phyloP scores from a whole-genome alignment of 2,888 invertebrate species.

The Teinopalpus imperialis region DNA sequence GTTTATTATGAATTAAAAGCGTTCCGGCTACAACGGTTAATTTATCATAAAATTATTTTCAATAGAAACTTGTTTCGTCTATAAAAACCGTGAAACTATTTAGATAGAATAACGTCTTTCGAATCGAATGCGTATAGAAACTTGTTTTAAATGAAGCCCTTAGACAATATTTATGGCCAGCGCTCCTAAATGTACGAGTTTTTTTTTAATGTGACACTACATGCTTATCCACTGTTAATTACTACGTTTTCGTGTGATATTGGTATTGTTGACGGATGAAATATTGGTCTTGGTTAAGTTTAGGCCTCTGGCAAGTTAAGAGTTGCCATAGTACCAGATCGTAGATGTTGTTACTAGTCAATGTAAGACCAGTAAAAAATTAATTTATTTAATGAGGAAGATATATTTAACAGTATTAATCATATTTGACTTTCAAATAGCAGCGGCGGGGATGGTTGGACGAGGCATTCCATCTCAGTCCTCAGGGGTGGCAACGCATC shows the following conservation, averaged over 20 bases:
- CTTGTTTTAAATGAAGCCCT: conserved; percentile 63
- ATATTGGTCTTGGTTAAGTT: too few relatives aligned
- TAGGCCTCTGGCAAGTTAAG: too few relatives aligned
- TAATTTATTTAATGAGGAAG: too few relatives aligned
- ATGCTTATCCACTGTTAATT: neutral
- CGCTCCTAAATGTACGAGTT: neutral
- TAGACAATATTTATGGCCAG: conserved; percentile 32
- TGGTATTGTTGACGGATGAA: too few relatives aligned
- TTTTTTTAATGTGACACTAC: neutral
- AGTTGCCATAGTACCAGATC: too few relatives aligned
- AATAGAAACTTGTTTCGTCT: conserved; percentile 34
- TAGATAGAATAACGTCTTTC: conserved; percentile 46
- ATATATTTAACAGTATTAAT: too few relatives aligned
- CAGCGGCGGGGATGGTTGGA: too few relatives aligned
- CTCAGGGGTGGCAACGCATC: too few relatives aligned
- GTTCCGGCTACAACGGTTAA: conserved; percentile 32
- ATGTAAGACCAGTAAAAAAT: too few relatives aligned
- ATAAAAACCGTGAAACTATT: conserved; percentile 35
- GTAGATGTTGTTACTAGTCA: too few relatives aligned
- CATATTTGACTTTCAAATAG: too few relatives aligned
- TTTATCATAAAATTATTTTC: conserved; percentile 35
- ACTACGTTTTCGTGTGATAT: neutral
- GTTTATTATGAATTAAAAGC: conserved; percentile 27
- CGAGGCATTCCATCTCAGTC: too few relatives aligned
- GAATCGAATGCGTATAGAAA: conserved; percentile 50